Evolutionary conservation across 1,140 invertebrate species (phyloP).

Genomic region (Macrotrachela quadricornifera): DNA sequence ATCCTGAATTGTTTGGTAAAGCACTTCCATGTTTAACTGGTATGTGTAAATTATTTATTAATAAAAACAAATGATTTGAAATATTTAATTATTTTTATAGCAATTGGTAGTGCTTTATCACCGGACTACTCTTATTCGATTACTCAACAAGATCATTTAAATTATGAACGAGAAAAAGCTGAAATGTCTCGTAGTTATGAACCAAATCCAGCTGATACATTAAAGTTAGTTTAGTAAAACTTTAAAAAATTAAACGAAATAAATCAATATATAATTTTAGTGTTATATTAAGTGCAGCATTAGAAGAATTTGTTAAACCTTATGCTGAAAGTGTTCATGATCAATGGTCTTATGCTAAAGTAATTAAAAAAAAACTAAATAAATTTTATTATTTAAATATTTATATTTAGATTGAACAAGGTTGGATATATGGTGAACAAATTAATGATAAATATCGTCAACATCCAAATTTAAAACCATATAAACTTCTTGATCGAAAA

Average conservation of each 20-base stretch:
- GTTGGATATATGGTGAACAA: conserved; percentile 3
- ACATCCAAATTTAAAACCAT: conserved; percentile 5
- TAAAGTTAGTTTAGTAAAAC: conserved; percentile 24
- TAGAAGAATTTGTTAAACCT: conserved; percentile 74
- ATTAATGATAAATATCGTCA: not conserved
- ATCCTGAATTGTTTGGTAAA: conserved; percentile 93
- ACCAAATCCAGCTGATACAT: conserved; percentile 78
- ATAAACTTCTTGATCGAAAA: not conserved
- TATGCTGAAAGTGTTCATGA: conserved; percentile 98
- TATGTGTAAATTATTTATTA: too few relatives aligned
- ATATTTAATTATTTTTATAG: not conserved
- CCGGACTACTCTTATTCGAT: conserved; percentile 77
- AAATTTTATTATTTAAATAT: too few relatives aligned
- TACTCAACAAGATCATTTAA: conserved; percentile 33
- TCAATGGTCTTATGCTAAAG: conserved; percentile 67
- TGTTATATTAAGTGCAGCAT: conserved; percentile 60
- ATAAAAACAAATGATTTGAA: too few relatives aligned
- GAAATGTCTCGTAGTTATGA: conserved; percentile 41
- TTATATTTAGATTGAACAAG: not conserved
- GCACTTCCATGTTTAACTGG: conserved; percentile 81
- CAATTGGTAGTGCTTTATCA: conserved; percentile 52
- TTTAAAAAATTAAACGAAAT: not conserved
- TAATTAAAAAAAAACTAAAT: conserved; percentile 8
- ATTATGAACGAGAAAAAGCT: not conserved
- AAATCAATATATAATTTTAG: conserved; percentile 20